Evolutionary conservation across 2,113 vertebrate species (phyloP), one percentile per base, ranked within the genome.

Genomic region (Plecotus auritus): DNA sequence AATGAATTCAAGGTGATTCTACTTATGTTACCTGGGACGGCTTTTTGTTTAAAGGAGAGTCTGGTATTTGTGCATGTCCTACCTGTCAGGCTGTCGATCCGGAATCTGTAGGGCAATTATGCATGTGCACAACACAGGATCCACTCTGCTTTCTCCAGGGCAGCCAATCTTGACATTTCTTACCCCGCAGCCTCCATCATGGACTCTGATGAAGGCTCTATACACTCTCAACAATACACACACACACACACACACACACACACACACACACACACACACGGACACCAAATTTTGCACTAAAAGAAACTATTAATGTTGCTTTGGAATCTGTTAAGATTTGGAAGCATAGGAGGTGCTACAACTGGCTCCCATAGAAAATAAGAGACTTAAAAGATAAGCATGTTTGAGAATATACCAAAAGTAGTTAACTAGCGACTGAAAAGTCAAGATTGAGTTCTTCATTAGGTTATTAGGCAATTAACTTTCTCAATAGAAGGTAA

Each of bases 1-100:
- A 95, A 96, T 90, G 82, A 94, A 92, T 95, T 96, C 90, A 93
- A 96, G 84, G 92, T 59, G 77, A 90, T 90, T 93, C 87, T 82
- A 54, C 37, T 88, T 86, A 85, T 0, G 26, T 86, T 85, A 37
- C 61, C 72, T 85, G 78, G 80, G 67, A 88, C 93, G 45, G 40
- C 49, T 66, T 94, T 95, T 92, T 73, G 72, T 42, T 92, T 85
- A 69, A 74, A 87, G 56, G 85, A 64, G 0, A 54, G 70, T 67
- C 76, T 82, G 49, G 59, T 49, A 30, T 81, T 54, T 54, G 64
- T 54, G 37, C 37, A 18, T 86, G 69, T 78, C n/a, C 85, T 54
- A 22, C 32, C 30, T 67, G 3, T 54, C 72, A 18, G 35, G 26
- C 82, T 88, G 22, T 81, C 66, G 28, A 2, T 23, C 3, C 54